Conservation (phyloP, 92 coral and sea anemone genomes). For the Virgularia gustaviana region DNA sequence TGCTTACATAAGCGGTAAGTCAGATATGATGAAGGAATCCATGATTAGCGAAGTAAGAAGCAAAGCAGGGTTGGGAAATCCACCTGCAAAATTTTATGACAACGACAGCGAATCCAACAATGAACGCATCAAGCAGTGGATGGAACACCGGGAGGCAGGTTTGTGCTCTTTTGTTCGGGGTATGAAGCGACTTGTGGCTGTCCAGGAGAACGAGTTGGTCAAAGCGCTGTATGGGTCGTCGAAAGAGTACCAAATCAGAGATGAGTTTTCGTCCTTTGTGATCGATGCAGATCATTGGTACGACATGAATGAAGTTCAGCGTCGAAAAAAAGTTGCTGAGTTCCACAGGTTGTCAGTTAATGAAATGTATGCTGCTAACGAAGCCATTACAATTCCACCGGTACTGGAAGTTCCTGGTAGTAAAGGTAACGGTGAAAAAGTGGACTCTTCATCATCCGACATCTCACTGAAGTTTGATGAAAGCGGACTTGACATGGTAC, state of each 20-base stretch:
- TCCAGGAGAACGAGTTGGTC: constrained; percentile 15
- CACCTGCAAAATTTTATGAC: constrained; percentile 40
- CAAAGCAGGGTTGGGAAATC: constrained; percentile 44
- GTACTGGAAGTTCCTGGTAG: too few species aligned
- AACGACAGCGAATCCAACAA: constrained; percentile 49
- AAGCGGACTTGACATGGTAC: constrained; percentile 8
- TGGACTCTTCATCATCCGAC: neutral
- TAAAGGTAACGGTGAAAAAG: too few species aligned
- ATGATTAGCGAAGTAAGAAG: constrained; percentile 46
- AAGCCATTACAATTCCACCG: too few species aligned
- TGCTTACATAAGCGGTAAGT: constrained; percentile 18
- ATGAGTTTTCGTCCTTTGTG: constrained; percentile 9
- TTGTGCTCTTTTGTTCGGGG: too few species aligned
- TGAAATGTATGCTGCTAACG: constrained; percentile 16
- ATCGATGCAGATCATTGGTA: constrained; percentile 7
- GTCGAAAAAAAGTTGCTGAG: neutral
- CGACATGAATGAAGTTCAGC: constrained; percentile 26
- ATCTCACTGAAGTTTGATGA: neutral
- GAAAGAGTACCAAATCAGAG: constrained; percentile 12
- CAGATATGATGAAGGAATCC: constrained; percentile 39
- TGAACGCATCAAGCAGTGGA: constrained; percentile 35
- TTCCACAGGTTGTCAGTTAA: constrained; percentile 1
- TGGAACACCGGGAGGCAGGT: constrained; percentile 45
- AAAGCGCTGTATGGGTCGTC: constrained; percentile 20
- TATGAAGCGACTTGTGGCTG: too few species aligned